Percentiles rank a stretch among this genome's conserved stretches.
Evolutionary conservation across 2,797 vertebrate species (phyloP).

Genomic region (Lemur catta): DNA sequence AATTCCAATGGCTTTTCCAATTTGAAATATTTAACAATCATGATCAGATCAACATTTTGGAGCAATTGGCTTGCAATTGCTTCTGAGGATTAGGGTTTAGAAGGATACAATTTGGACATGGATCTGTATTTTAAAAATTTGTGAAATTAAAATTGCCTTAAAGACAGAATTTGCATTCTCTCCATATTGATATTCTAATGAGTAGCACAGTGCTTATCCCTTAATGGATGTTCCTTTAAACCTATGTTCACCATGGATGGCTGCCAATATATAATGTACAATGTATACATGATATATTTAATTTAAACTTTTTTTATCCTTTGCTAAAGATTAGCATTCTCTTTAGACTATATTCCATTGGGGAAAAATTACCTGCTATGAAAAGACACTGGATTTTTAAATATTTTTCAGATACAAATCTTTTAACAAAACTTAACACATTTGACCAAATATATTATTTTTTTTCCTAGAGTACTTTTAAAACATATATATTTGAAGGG

Average conservation of each 20-base stretch:
- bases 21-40: neutral
- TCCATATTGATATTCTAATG: neutral
- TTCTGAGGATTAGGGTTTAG: neutral
- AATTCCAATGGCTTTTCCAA: neutral
- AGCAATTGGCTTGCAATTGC: neutral
- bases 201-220: neutral
- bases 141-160: neutral
- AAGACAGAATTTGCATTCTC: neutral
- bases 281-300: neutral
- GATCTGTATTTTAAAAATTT: neutral
- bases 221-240: neutral
- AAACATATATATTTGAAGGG: conserved; percentile 34
- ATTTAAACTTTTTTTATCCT: conserved; percentile 35
- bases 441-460: conserved; percentile 22
- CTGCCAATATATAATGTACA: neutral
- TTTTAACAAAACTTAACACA: conserved; percentile 26
- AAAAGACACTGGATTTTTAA: neutral
- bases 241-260: neutral
- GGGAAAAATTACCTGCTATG: neutral
- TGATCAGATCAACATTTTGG: neutral
- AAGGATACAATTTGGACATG: neutral
- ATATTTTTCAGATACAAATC: conserved; percentile 5
- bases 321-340: conserved; percentile 25
- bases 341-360: neutral
- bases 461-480: conserved; percentile 25